Evolutionary conservation across 2,797 vertebrate genomes (phyloP), one percentile per base, ranked within the genome.

Genomic region (Brachyrhaphis roseni): DNA sequence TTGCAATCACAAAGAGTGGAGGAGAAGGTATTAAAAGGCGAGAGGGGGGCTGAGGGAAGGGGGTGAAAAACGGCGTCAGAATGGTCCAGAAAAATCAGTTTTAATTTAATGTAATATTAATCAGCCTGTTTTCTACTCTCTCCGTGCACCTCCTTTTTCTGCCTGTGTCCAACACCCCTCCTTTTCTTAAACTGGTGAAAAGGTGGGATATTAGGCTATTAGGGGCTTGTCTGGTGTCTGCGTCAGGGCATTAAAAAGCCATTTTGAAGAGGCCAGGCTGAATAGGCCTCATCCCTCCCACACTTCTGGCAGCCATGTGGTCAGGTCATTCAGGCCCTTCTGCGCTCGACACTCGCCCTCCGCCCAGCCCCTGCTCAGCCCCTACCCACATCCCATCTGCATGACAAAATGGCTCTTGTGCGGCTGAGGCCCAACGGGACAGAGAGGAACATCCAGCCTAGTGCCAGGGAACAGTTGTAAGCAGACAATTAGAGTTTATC

Each of bases 71-170:
- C 75, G 0, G 93, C 95, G 78, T 95, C 94, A 94, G 95, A 98
- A 97, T 93, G 97, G 97, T 97, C 96, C 96, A 97, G 97, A 98
- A 98, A 96, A 99, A 99, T 99, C 98, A 97, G 97, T 98, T 99
- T 99, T 98, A 99, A 99, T 99, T 98, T 98, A 98, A 97, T 93
- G 94, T 98, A 98, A 99, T 98, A 99, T 99, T 98, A 99, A 99
- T 99, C 98, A 99, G 97, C 95, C 95, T 93, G 96, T 97, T 97
- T 98, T 98, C 96, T 96, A 96, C 95, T 95, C 95, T 92, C 96
- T 96, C 94, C 90, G 92, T 77, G 92, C 79, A 75, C 92, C 89
- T 90, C 92, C 92, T 90, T 71, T 87, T 86, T 88, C 88, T 82
- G 84, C 81, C 86, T 75, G 86, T 87, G 92, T 92, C 89, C 90